Evolutionary conservation across 2,888 invertebrate species (phyloP).

Genomic region (Ormyrus rosae): DNA sequence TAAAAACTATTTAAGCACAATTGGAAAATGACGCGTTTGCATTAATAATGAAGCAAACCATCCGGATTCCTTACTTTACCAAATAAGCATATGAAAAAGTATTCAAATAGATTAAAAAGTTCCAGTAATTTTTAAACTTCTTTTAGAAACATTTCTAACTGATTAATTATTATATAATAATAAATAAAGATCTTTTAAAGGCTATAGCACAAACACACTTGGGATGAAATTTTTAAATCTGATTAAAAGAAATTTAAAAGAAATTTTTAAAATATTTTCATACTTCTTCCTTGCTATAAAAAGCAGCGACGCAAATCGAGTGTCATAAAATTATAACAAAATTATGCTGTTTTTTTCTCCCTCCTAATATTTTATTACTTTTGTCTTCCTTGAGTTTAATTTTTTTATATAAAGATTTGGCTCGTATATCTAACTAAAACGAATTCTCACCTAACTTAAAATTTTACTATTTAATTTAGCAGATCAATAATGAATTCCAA

Average conservation of each 20-base stretch:
- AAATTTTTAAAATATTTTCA: not conserved
- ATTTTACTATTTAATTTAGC: slow-evolving; percentile 17
- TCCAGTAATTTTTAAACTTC: not conserved
- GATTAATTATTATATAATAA: no score
- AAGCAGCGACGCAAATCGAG: not conserved
- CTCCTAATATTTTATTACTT: not conserved
- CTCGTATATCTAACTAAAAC: not conserved
- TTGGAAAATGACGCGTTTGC: not conserved
- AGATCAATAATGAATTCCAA: not conserved
- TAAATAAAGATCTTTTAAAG: no score
- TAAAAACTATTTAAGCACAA: not conserved
- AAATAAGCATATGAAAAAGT: not conserved
- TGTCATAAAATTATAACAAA: not conserved
- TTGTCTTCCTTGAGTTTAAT: not conserved
- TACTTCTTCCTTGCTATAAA: not conserved
- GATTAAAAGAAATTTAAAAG: no score
- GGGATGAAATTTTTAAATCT: no score
- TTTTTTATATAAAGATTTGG: slow-evolving; percentile 14
- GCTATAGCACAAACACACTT: no score
- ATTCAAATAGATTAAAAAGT: not conserved
- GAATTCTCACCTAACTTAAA: slow-evolving; percentile 7
- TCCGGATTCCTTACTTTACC: not conserved
- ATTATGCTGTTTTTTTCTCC: not conserved
- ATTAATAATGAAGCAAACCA: not conserved
- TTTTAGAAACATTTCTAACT: no score